Percentiles rank a stretch among this genome's conserved stretches.
Conservation (phyloP, 2,888 invertebrate species). For the Scotopteryx bipunctaria region DNA sequence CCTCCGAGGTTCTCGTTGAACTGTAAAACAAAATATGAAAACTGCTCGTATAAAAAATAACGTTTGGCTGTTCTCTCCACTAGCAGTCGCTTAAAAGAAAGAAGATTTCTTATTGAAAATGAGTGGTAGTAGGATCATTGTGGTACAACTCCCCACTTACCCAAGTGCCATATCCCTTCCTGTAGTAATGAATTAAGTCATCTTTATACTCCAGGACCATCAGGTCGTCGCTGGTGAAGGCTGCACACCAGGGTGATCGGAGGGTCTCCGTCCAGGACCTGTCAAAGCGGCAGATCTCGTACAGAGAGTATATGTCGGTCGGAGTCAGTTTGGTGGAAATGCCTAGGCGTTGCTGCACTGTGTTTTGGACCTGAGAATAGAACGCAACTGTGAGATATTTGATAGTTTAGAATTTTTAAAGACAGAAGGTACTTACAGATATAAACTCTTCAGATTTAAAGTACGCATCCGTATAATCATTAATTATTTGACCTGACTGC, state of each 20-base stretch:
- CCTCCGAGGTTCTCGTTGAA: constrained; percentile 87
- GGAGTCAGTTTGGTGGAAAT: constrained; percentile 55
- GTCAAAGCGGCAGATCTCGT: constrained; percentile 90
- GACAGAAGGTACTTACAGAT: constrained; percentile 45
- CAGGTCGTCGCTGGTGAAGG: constrained; percentile 87
- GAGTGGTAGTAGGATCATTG: too few species aligned
- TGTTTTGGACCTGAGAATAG: constrained; percentile 59
- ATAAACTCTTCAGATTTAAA: constrained; percentile 48
- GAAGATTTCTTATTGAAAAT: too few species aligned
- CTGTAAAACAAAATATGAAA: constrained; percentile 46
- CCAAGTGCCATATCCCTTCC: constrained; percentile 70
- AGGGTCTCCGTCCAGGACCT: constrained; percentile 82
- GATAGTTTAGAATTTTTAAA: too few species aligned
- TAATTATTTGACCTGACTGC: constrained; percentile 48
- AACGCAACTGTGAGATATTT: too few species aligned
- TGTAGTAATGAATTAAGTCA: constrained; percentile 89
- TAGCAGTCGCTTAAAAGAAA: too few species aligned
- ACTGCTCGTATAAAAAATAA: too few species aligned
- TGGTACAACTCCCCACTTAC: too few species aligned
- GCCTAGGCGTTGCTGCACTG: constrained; percentile 80
- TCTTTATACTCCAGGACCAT: constrained; percentile 89
- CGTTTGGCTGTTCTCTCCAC: too few species aligned
- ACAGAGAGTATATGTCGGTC: constrained; percentile 84
- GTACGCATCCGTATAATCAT: constrained; percentile 51
- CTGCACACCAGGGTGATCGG: constrained; percentile 89